These are phyloP conservation scores for Hylomyscus alleni DNA, from an alignment of 2,797 vertebrate species.

Conservation along the genomic window DNA sequence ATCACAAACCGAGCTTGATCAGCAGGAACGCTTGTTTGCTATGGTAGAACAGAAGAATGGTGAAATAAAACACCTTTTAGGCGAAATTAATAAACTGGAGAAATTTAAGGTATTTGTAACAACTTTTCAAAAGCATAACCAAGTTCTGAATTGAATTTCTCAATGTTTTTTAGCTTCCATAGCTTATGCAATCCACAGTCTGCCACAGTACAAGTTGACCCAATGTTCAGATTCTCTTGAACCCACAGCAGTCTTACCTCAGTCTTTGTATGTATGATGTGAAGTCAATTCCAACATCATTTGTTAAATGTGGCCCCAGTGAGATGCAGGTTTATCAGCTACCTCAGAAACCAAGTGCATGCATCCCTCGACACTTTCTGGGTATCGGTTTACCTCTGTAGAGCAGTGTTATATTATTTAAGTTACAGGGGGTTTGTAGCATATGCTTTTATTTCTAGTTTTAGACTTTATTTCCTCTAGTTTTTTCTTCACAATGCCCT, in stretches of 20 bases:
- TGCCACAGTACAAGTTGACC: neutral
- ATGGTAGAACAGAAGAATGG: constrained; percentile 96
- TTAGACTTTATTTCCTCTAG: neutral
- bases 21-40: constrained; percentile 95
- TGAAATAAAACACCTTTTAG: constrained; percentile 95
- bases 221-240: neutral
- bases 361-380: neutral
- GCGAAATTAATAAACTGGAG: constrained; percentile 94
- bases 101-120: constrained; percentile 91
- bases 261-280: neutral
- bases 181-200: neutral
- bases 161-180: neutral
- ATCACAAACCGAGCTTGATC: constrained; percentile 94
- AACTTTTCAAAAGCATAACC: neutral
- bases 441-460: neutral
- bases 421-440: neutral
- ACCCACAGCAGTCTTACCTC: neutral
- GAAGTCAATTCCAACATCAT: neutral
- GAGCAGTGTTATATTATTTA: neutral
- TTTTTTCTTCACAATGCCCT: neutral
- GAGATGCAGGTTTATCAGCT: neutral
- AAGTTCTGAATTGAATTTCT: constrained; percentile 55
- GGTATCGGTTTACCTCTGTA: neutral
- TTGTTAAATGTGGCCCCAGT: neutral
- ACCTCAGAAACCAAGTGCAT: neutral